Base-by-base conservation (phyloP, 2,888 invertebrate species). In the Pecten maximus region DNA sequence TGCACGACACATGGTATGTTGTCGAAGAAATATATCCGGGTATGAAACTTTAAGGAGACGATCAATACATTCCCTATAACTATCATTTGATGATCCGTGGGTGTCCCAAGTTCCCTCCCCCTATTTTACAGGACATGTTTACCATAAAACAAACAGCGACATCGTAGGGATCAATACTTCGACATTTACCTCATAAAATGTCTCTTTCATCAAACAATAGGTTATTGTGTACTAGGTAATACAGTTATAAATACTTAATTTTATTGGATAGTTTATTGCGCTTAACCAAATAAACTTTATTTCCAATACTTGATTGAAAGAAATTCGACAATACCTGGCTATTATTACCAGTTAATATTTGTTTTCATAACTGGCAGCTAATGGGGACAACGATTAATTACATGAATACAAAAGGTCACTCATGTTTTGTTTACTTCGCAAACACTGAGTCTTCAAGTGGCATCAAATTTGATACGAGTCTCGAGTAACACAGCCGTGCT, bases 311-410 rank as follows among this genome's bases (percentile, higher is more conserved):
- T 10, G 74, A 74, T 12, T 28, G 74, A 28, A 35, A 74, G 35
- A 74, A 28, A n/a, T 23, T 16, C 28, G 35, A 74, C 6, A 23
- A 23, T 74, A 6, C 12, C 8, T 35, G 3, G 3, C 74, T 74
- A 28, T 28, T 74, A 35, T 3, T 19, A 10, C 74, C 35, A 10
- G 28, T 74, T 35, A 12, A 44, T 74, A 16, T 74, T 28, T 74
- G 74, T 10, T 74, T 28, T 35, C 28, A 8, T 74, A 74, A 74
- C 23, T 74, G 74, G 28, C 74, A 16, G 74, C 74, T 74, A 74
- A 74, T 74, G 28, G 74, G 74, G 35, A 28, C 74, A 74, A 74
- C 74, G 74, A 74, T 74, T 74, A 74, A 35, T 74, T 35, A 74
- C 12, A 6, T 10, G 28, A 23, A 35, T 74, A 74, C 35, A 35